Evolutionary conservation across 2,113 vertebrate genomes (phyloP).

Genomic region (Urocynchramus pylzowi): DNA sequence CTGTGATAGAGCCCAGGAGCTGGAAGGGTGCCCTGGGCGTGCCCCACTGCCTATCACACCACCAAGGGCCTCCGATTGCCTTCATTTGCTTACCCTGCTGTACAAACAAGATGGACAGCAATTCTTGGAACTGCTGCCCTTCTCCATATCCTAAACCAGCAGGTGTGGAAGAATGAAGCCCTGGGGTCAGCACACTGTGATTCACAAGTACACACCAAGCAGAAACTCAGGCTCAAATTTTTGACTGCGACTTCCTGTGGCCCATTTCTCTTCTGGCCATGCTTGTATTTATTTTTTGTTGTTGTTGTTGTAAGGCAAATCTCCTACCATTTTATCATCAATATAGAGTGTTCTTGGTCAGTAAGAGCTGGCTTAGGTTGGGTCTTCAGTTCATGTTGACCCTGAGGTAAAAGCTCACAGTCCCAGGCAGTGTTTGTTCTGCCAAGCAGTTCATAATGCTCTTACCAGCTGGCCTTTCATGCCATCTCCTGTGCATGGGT

Average conservation of each 20-base stretch:
- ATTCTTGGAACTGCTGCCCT: background rate
- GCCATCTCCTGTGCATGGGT: background rate
- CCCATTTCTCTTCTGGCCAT: background rate
- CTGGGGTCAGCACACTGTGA: rapidly evolving
- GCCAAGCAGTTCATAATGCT: background rate
- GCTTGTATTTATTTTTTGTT: background rate
- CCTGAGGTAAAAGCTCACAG: background rate
- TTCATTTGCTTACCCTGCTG: background rate
- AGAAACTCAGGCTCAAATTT: background rate
- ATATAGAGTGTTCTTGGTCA: background rate
- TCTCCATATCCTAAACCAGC: background rate
- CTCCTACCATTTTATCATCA: rapidly evolving
- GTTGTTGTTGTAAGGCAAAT: background rate
- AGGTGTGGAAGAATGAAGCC: rapidly evolving
- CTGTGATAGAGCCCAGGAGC: background rate
- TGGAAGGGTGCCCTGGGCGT: slow-evolving; percentile 36
- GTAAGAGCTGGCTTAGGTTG: background rate
- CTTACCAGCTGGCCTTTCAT: background rate
- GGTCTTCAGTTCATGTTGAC: background rate
- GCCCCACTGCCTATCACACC: background rate
- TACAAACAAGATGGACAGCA: background rate
- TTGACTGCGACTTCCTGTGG: background rate
- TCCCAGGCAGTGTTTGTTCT: background rate
- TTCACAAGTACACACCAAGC: background rate
- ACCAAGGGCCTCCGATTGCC: background rate